Conservation (phyloP, 2,113 vertebrate species). For the Eudyptes chrysolophus region DNA sequence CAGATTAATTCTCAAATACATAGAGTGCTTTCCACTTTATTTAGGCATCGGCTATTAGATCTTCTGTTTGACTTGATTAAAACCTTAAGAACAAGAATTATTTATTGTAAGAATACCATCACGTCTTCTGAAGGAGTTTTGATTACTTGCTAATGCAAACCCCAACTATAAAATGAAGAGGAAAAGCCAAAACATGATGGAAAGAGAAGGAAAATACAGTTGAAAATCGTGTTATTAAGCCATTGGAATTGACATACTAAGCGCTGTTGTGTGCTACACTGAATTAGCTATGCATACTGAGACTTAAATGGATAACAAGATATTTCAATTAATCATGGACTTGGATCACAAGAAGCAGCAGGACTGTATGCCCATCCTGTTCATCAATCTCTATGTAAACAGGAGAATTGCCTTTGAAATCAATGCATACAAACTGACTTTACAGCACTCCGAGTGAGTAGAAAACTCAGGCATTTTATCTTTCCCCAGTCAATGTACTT, state of each 20-base stretch:
- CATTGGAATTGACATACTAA: not conserved
- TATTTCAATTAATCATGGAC: conserved; percentile 37
- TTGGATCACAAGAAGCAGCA: conserved; percentile 31
- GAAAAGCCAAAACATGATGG: not conserved
- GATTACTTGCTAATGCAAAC: not conserved
- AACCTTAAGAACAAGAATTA: not conserved
- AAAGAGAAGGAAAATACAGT: not conserved
- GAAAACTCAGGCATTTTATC: conserved; percentile 32
- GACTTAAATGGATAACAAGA: conserved; percentile 10
- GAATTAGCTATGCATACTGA: conserved; percentile 3
- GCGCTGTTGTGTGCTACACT: not conserved
- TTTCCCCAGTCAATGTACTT: not conserved
- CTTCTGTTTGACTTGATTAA: conserved; percentile 1
- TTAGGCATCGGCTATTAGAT: not conserved
- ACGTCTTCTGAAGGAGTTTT: not conserved
- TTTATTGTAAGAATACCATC: not conserved
- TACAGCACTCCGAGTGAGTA: not conserved
- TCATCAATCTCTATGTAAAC: conserved; percentile 30
- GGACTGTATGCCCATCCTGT: not conserved
- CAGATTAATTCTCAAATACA: not conserved
- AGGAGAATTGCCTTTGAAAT: conserved; percentile 33
- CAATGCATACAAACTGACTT: conserved; percentile 23
- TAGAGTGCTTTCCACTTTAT: not conserved
- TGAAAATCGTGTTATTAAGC: not conserved
- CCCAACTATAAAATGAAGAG: not conserved